Evolutionary conservation across 2,113 vertebrate species (phyloP).

Genomic region (Onychostruthus taczanowskii): DNA sequence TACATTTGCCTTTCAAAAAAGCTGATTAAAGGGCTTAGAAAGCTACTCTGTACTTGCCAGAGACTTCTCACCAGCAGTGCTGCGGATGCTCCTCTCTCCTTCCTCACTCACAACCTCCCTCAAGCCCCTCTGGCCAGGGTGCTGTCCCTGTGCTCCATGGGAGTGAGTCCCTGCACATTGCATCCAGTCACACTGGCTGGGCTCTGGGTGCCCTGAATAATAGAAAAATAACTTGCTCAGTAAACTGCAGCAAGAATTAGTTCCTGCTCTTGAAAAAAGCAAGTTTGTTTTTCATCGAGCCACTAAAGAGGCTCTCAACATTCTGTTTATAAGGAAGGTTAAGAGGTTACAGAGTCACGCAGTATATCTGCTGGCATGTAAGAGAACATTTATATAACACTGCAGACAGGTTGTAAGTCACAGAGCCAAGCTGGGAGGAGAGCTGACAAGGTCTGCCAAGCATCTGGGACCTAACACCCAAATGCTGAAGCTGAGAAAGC

Average conservation of each 20-base stretch:
- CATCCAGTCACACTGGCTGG: background rate
- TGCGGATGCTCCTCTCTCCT: background rate
- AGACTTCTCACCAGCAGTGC: background rate
- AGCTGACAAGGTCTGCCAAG: background rate
- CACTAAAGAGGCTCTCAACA: too few relatives aligned
- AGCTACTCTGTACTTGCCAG: background rate
- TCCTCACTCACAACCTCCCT: background rate
- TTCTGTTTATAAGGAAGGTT: background rate
- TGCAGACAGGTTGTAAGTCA: background rate
- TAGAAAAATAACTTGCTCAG: background rate
- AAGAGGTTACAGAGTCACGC: background rate
- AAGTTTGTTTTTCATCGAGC: too few relatives aligned
- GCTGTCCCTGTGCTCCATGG: fast-evolving
- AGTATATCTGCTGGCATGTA: background rate
- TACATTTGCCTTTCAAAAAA: background rate
- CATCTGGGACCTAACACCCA: fast-evolving
- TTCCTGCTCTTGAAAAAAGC: background rate
- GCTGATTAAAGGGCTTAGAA: background rate
- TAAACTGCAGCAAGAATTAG: background rate
- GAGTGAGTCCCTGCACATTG: background rate
- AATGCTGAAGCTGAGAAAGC: background rate
- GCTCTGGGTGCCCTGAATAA: background rate
- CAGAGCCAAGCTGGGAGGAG: background rate
- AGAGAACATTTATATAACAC: background rate
- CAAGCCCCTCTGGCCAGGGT: fast-evolving